phyloP scores from a whole-genome alignment of 2,797 vertebrate species.

The Valencia hispanica region DNA sequence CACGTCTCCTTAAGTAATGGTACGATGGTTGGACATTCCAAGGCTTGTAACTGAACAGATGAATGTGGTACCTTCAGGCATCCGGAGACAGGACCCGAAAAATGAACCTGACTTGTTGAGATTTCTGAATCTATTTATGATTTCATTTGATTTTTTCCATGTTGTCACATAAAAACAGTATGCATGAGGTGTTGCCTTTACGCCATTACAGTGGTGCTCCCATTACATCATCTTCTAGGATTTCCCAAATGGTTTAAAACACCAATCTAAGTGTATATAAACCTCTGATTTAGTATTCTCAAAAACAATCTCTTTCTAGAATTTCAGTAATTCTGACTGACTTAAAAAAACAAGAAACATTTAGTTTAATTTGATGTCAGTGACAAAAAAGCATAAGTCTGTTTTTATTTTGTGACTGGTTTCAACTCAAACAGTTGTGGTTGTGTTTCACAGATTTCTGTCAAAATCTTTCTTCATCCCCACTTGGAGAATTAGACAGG shows the following conservation, averaged over 20 bases:
- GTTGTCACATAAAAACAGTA: not conserved
- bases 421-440: not conserved
- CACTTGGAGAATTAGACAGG: not conserved
- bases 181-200: not conserved
- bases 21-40: not conserved
- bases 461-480: not conserved
- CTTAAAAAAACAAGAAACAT: not conserved
- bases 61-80: not conserved
- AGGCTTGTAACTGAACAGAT: not conserved
- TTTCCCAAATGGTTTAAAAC: not conserved
- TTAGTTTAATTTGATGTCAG: not conserved
- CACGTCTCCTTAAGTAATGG: not conserved
- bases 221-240: not conserved
- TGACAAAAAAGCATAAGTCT: not conserved
- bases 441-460: not conserved
- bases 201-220: too few relatives aligned
- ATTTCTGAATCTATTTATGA: not conserved
- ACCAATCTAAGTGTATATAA: not conserved
- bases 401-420: not conserved
- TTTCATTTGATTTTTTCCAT: not conserved
- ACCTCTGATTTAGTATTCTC: not conserved
- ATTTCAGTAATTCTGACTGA: not conserved
- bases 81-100: not conserved
- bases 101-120: not conserved
- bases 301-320: not conserved